Percentiles rank a stretch among this genome's conserved stretches.
phyloP scores from a whole-genome alignment of 2,888 invertebrate species.

The Oscheius sp. region DNA sequence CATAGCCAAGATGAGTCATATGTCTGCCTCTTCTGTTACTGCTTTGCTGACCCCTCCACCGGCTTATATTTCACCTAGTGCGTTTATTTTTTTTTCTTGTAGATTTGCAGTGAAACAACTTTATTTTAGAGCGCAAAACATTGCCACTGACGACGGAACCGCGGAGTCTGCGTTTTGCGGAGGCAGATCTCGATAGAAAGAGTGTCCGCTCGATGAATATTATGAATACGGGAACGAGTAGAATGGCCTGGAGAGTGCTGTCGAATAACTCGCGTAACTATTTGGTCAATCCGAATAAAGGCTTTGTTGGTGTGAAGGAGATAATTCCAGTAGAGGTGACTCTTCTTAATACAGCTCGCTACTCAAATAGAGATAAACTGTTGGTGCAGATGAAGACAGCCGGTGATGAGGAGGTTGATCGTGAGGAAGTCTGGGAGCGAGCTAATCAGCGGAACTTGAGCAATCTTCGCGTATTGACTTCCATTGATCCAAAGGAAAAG shows the following conservation, averaged over 20 bases:
- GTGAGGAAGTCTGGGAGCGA: slow-evolving; percentile 21
- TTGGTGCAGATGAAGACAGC: slow-evolving; percentile 13
- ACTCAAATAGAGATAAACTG: slow-evolving; percentile 2
- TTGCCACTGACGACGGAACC: slow-evolving; percentile 4
- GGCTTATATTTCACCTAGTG: too few species aligned
- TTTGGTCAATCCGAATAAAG: slow-evolving; percentile 17
- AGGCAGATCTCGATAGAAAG: background rate
- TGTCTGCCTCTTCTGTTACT: too few species aligned
- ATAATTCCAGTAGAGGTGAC: background rate
- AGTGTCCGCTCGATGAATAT: background rate
- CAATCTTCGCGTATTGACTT: slow-evolving; percentile 2
- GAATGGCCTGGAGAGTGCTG: slow-evolving; percentile 16
- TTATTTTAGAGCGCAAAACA: background rate
- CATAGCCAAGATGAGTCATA: too few species aligned
- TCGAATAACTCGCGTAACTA: slow-evolving; percentile 9
- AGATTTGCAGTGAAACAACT: too few species aligned
- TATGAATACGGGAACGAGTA: background rate
- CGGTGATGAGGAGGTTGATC: slow-evolving; percentile 10
- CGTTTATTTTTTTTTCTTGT: too few species aligned
- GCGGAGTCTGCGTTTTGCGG: slow-evolving; percentile 3
- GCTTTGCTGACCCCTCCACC: too few species aligned
- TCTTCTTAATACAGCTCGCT: background rate
- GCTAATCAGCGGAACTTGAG: background rate
- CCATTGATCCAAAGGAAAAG: background rate
- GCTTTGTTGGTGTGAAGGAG: slow-evolving; percentile 10